phyloP scores from a whole-genome alignment of 2,113 vertebrate genomes.

The cattle (Bos taurus) region ARS-UCD2.0 NC_037344.1:6017501-6018000 shows the following conservation, averaged over 20 bases:
- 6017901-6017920: not conserved
- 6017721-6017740: conserved; percentile 42
- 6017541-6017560: not conserved
- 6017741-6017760: conserved; percentile 31
- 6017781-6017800: not conserved
- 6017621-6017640: not conserved
- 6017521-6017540: not conserved
- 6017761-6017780: conserved; percentile 48
- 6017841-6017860: conserved; percentile 28
- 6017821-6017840: not conserved
- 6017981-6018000: not conserved
- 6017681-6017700: not conserved
- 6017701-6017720: conserved; percentile 16
- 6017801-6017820: not conserved
- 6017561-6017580: not conserved
- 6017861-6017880: not conserved
- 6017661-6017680: not conserved
- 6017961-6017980: not conserved
- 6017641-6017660: not conserved
- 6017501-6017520: not conserved
- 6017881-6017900: not conserved
- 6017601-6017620: not conserved
- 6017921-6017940: not conserved
- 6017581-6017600: not conserved
- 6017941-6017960: not conserved